Percentiles rank a stretch among this genome's conserved stretches.
phyloP scores from a whole-genome alignment of 2,888 invertebrate species.

The Eudasyphora cyanicolor region DNA sequence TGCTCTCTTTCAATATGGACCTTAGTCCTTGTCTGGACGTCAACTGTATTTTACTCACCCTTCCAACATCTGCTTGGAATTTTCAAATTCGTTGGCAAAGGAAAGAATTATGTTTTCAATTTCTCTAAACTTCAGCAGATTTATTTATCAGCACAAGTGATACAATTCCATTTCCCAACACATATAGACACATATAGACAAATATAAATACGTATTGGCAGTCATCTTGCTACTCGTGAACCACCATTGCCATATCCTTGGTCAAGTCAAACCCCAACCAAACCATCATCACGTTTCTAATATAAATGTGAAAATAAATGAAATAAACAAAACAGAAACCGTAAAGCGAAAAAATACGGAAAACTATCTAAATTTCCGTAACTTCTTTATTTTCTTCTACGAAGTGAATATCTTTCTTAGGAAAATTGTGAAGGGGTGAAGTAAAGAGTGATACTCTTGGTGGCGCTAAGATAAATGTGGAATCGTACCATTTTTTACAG shows the following conservation, averaged over 20 bases:
- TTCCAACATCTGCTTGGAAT: not conserved
- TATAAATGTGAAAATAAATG: constrained; percentile 30
- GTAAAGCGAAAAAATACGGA: constrained; percentile 1
- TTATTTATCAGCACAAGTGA: constrained; percentile 27
- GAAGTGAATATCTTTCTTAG: not conserved
- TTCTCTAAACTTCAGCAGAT: constrained; percentile 22
- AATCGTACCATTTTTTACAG: not conserved
- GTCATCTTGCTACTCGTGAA: not conserved
- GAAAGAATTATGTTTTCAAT: constrained; percentile 34
- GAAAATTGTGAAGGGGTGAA: not conserved
- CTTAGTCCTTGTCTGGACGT: not conserved
- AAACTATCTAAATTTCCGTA: constrained; percentile 54
- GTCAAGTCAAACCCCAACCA: no score
- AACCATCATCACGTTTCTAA: not conserved
- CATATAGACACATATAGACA: constrained; percentile 13
- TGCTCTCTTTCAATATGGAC: not conserved
- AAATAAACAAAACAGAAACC: not conserved
- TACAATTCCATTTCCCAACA: not conserved
- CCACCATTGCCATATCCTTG: not conserved
- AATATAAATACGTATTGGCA: not conserved
- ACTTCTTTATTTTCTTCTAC: constrained; percentile 41
- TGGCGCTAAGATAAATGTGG: constrained; percentile 22
- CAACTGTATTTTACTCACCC: not conserved
- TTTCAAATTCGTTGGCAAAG: not conserved
- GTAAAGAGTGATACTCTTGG: not conserved